These are phyloP conservation scores for Pediacus dermestoides DNA, from an alignment of 2,888 invertebrate genomes.

Conservation along the genomic window DNA sequence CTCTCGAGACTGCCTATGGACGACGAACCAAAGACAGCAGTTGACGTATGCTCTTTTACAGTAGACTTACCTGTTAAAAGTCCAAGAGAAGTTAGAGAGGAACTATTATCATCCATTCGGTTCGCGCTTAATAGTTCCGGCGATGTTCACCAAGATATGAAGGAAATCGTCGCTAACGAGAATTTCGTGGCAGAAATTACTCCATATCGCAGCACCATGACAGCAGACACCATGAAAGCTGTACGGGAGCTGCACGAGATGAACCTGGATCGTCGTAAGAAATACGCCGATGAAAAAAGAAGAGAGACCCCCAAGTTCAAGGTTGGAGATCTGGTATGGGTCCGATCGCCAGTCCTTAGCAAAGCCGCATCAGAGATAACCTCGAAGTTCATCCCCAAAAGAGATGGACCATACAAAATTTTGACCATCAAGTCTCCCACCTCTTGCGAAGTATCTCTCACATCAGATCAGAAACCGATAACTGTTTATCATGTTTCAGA, in stretches of 20 bases:
- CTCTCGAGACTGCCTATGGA: no score
- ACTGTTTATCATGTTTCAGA: conserved; percentile 6
- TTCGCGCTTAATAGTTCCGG: no score
- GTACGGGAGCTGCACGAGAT: background rate
- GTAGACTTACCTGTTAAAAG: no score
- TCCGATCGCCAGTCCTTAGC: conserved; percentile 1
- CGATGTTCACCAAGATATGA: no score
- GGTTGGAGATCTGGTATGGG: conserved; percentile 4
- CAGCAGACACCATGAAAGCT: conserved; percentile 1
- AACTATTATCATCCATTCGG: no score
- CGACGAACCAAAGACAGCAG: no score
- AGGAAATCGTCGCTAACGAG: no score
- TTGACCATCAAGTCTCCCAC: conserved; percentile 1
- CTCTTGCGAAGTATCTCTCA: conserved; percentile 1
- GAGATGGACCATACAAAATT: conserved; percentile 9
- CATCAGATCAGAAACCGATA: background rate
- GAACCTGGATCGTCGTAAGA: conserved; percentile 1
- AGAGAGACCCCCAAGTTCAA: background rate
- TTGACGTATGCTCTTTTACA: no score
- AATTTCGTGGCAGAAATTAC: conserved; percentile 5
- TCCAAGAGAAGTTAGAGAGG: no score
- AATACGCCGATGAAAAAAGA: conserved; percentile 5
- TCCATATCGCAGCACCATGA: conserved; percentile 2
- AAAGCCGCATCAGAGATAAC: conserved; percentile 4
- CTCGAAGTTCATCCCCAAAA: conserved; percentile 7